phyloP scores from a whole-genome alignment of 2,888 invertebrate species.

The Micoletzkya japonica region DNA sequence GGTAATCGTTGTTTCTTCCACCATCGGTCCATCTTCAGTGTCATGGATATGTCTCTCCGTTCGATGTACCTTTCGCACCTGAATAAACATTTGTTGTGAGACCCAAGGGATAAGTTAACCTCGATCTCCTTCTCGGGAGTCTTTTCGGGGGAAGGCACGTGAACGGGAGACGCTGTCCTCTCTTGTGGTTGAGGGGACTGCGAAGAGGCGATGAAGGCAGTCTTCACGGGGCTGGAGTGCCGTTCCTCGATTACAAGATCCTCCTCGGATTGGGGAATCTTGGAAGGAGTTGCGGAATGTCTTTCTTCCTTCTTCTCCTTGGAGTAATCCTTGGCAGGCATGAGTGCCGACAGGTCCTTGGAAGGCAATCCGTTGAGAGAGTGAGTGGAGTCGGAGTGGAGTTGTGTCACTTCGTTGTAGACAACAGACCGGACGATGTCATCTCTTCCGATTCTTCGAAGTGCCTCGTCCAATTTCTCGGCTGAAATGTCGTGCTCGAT shows the following conservation, averaged over 20 bases:
- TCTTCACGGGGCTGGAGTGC: slow-evolving; percentile 1
- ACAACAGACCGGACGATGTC: slow-evolving; percentile 79
- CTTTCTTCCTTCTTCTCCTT: slow-evolving; percentile 29
- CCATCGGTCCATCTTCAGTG: slow-evolving; percentile 56
- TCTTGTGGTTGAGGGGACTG: no score
- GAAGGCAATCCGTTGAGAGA: slow-evolving; percentile 27
- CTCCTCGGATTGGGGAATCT: not conserved
- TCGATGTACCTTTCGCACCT: slow-evolving; percentile 52
- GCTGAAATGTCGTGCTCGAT: slow-evolving; percentile 67
- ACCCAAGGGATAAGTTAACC: not conserved
- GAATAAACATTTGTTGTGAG: not conserved
- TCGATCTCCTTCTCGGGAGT: slow-evolving; percentile 9
- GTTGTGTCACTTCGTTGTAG: slow-evolving; percentile 41
- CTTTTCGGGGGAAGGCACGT: slow-evolving; percentile 8
- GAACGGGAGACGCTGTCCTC: no score
- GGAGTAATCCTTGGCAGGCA: slow-evolving; percentile 25
- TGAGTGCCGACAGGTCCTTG: slow-evolving; percentile 14
- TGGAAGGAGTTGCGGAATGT: not conserved
- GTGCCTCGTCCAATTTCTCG: slow-evolving; percentile 80
- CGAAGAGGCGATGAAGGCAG: slow-evolving; percentile 1
- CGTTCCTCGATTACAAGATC: slow-evolving; percentile 13
- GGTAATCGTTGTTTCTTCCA: slow-evolving; percentile 57
- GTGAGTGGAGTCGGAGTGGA: slow-evolving; percentile 9
- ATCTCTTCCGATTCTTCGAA: slow-evolving; percentile 83
- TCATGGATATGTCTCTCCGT: slow-evolving; percentile 60